These are phyloP conservation scores for Drosophila buzzatii DNA, from an alignment of 2,888 invertebrate genomes.

Conservation along the genomic window DNA sequence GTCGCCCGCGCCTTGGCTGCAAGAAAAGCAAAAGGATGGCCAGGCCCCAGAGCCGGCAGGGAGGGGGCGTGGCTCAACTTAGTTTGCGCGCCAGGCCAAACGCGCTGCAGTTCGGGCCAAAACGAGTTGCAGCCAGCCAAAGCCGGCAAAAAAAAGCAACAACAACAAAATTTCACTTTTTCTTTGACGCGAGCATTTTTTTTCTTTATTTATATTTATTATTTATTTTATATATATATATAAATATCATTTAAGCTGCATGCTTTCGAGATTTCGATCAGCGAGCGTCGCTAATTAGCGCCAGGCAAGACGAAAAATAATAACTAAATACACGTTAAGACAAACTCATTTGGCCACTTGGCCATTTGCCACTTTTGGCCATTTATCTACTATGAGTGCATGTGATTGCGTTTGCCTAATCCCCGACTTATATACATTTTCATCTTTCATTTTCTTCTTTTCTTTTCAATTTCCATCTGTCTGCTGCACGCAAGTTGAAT, in stretches of 20 bases:
- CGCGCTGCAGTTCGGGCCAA: constrained; percentile 5
- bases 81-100: neutral
- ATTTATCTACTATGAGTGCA: constrained; percentile 21
- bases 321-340: constrained; percentile 19
- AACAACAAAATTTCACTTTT: constrained; percentile 67
- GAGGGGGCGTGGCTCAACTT: neutral
- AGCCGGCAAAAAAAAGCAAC: constrained; percentile 2
- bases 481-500: constrained; percentile 34
- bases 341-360: constrained; percentile 27
- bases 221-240: constrained; percentile 11
- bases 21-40: constrained; percentile 76
- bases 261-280: constrained; percentile 32
- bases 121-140: constrained; percentile 53
- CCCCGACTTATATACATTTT: constrained; percentile 10
- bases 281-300: constrained; percentile 57
- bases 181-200: constrained; percentile 36
- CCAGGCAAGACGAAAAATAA: constrained; percentile 13
- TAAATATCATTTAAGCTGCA: constrained; percentile 21
- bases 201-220: constrained; percentile 12
- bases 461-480: constrained; percentile 12
- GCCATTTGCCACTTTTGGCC: constrained; percentile 28
- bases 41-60: neutral
- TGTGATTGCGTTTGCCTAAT: constrained; percentile 24
- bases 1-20: constrained; percentile 55
- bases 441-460: constrained; percentile 2